These are phyloP conservation scores for Camptogramma bilineatum DNA, from an alignment of 2,888 invertebrate species.

Conservation along the genomic window DNA sequence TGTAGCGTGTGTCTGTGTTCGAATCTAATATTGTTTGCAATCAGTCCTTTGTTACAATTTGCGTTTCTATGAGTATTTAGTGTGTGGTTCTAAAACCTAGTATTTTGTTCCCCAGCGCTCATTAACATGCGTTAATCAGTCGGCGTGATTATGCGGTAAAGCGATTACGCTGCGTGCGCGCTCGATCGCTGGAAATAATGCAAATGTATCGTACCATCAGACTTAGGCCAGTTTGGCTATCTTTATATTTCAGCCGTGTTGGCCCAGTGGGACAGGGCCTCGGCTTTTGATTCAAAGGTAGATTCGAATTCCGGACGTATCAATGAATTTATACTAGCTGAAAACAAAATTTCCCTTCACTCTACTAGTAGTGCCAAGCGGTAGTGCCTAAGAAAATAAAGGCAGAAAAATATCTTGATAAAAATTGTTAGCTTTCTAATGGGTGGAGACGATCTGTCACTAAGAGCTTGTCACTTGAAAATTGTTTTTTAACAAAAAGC, in stretches of 20 bases:
- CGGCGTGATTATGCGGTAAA: constrained; percentile 75
- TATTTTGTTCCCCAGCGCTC: constrained; percentile 52
- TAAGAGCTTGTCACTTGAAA: no score
- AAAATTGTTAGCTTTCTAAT: no score
- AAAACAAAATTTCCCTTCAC: no score
- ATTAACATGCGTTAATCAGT: constrained; percentile 73
- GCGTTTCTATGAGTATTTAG: neutral
- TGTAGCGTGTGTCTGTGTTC: neutral
- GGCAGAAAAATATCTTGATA: no score
- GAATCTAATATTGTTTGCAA: neutral
- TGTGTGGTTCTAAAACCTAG: constrained; percentile 19
- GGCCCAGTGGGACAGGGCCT: no score
- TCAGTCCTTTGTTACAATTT: neutral
- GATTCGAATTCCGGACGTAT: no score
- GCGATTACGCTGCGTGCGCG: constrained; percentile 57
- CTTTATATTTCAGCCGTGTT: neutral
- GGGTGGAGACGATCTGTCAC: no score
- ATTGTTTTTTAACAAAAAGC: no score
- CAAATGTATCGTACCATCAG: constrained; percentile 8
- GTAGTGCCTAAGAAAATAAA: no score
- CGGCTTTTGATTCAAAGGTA: neutral
- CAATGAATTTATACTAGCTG: no score
- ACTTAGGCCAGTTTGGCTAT: neutral
- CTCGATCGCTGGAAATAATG: constrained; percentile 20
- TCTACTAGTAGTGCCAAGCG: no score